phyloP scores from a whole-genome alignment of 2,797 vertebrate species.

The Carapus acus region DNA sequence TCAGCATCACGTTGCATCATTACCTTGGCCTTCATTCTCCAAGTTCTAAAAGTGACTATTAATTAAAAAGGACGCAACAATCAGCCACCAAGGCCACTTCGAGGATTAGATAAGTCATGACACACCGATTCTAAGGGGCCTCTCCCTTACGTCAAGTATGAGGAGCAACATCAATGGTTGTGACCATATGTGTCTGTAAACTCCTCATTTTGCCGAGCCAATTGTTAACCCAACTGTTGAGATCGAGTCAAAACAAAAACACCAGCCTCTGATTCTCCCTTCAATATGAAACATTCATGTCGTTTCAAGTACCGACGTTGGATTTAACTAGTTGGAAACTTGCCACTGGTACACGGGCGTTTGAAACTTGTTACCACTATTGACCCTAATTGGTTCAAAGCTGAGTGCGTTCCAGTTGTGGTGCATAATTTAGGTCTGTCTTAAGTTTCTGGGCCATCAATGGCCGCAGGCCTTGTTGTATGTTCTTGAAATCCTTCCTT shows the following conservation, averaged over 20 bases:
- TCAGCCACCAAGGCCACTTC: background rate
- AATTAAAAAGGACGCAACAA: background rate
- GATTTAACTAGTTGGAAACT: no score
- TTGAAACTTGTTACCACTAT: background rate
- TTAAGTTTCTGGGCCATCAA: constrained; percentile 5
- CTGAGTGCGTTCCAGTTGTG: background rate
- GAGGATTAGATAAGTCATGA: no score
- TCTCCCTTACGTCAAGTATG: no score
- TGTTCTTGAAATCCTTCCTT: background rate
- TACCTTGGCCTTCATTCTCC: background rate
- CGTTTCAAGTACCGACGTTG: no score
- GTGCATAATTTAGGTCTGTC: background rate
- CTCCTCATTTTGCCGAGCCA: no score
- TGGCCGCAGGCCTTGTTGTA: background rate
- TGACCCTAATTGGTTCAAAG: background rate
- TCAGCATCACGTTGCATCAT: background rate
- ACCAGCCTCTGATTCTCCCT: background rate
- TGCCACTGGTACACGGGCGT: background rate
- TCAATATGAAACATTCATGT: background rate
- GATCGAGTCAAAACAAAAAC: no score
- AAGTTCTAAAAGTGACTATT: background rate
- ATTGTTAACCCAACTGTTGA: no score
- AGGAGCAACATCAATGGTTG: no score
- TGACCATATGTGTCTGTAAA: no score
- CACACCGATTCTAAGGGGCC: no score